These are phyloP conservation scores for Oreochromis tanganicae DNA, from an alignment of 2,113 vertebrate genomes.

Conservation along the genomic window DNA sequence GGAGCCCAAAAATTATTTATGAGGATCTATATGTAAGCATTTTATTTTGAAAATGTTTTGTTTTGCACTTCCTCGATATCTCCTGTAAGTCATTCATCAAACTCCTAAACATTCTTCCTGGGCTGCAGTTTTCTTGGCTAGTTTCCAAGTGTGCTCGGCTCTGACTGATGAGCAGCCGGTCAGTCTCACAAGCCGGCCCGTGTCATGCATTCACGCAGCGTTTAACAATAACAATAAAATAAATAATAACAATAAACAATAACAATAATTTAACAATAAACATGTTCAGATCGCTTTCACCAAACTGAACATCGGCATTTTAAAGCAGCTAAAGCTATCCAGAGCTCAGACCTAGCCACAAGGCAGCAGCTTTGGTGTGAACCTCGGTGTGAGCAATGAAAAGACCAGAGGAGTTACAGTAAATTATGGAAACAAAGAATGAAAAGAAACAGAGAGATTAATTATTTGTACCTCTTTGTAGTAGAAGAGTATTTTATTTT, in stretches of 20 bases:
- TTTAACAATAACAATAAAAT: background rate
- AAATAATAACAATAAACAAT: background rate
- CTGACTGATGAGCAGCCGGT: background rate
- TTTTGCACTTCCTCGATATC: background rate
- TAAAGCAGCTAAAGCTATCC: background rate
- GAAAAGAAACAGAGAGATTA: background rate
- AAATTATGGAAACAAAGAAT: background rate
- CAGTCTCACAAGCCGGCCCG: background rate
- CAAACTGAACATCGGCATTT: background rate
- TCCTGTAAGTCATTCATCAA: background rate
- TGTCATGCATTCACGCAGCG: background rate
- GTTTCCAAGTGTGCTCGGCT: background rate
- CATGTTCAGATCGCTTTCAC: background rate
- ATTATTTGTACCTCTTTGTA: background rate
- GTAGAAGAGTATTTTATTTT: background rate
- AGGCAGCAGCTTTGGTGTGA: background rate
- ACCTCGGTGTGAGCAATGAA: background rate
- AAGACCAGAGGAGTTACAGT: background rate
- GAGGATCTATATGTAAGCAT: background rate
- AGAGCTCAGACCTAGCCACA: background rate
- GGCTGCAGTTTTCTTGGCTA: background rate
- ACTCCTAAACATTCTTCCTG: background rate
- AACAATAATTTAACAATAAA: background rate
- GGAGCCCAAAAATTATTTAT: background rate
- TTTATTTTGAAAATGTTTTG: background rate